phyloP scores from a whole-genome alignment of 2,113 vertebrate species.

The Megatriorchis doriae region DNA sequence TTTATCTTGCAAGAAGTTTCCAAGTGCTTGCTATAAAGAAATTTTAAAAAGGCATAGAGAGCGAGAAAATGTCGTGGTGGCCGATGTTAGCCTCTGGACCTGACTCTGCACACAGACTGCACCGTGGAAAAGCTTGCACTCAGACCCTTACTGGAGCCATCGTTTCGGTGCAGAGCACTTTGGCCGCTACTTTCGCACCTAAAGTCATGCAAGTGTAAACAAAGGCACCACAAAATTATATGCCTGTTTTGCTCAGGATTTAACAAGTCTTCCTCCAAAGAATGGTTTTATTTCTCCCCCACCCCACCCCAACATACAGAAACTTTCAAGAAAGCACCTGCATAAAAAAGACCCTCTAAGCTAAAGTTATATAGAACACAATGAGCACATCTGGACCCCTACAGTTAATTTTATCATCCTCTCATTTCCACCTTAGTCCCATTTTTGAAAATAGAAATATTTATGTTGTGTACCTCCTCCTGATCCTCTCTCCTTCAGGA shows the following conservation, averaged over 20 bases:
- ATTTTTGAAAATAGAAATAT: neutral
- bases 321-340: neutral
- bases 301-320: neutral
- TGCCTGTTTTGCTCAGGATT: neutral
- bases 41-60: neutral
- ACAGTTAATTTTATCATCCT: neutral
- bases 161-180: neutral
- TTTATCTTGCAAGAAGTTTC: conserved; percentile 27
- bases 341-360: neutral
- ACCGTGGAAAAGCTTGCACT: neutral
- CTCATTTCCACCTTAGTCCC: neutral
- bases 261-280: neutral
- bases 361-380: neutral
- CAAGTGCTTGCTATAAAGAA: neutral
- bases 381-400: neutral
- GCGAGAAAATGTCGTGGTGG: neutral
- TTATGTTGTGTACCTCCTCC: neutral
- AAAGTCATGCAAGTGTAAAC: neutral
- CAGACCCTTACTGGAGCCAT: neutral
- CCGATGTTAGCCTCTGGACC: neutral
- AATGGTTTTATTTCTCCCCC: neutral
- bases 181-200: neutral
- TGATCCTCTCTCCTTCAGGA: neutral
- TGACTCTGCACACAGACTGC: neutral
- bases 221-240: neutral